Base-by-base conservation (phyloP, 30 jellyfish, hydroid and myxozoan genomes). In the Mastigias papua region DNA sequence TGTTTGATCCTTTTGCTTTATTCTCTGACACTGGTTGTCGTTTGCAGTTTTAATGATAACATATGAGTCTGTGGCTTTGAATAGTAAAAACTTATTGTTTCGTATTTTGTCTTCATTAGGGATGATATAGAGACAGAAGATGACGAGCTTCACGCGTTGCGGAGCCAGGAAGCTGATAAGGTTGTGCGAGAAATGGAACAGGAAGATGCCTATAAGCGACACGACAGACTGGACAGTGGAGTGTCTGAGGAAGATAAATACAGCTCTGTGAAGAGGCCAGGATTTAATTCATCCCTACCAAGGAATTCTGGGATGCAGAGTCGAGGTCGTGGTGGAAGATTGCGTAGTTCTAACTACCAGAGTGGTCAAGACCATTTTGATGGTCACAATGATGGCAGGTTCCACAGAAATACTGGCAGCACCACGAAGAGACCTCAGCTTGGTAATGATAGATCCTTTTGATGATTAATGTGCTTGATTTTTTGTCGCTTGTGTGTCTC, bases 151-250 rank as follows among this genome's bases (percentile, higher is more conserved):
- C 70, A 67, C 35, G 22, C n/a, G 64, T 34, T 19, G 80, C 86
- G 90, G 35, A 80, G 70, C 6, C 88, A 69, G 25, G 33, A 62
- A 54, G 96, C 96, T 0, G 78, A 29, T 19, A 76, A 76, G 61
- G 37, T 64, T 0, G 96, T 42, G 66, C 49, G 72, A 29, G 92
- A 88, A 35, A 67, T 88, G 57, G 92, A 68, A 54, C 71, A 49
- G 46, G 91, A 83, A 13, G 78, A 16, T 0, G 0, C 66, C 62
- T 50, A 54, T 37, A 74, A 48, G 27, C 11, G 19, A 15, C 97
- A 82, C 31, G 97, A 90, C 27, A 50, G 2, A 25, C 64, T 82
- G 7, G 97, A 90, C 71, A 90, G 97, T 54, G 97, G 97, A 16
- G 51, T 63, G 31, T 50, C 90, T 20, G 97, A 90, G 64, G 97